Evolutionary conservation across 2,888 invertebrate genomes (phyloP).

Genomic region (Orthosia incerta): DNA sequence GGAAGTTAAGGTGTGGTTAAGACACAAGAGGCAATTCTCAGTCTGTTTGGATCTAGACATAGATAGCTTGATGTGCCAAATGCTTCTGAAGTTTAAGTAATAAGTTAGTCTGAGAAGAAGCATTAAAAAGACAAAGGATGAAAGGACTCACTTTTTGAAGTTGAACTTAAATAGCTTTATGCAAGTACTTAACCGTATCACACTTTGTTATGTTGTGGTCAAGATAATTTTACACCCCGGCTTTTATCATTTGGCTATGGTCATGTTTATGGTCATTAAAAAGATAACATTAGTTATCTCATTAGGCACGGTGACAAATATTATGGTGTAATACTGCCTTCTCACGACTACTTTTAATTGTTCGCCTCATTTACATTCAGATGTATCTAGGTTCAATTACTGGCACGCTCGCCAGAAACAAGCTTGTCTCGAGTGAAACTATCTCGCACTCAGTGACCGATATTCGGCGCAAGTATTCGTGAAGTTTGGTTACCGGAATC

Average conservation of each 20-base stretch:
- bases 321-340: constrained; percentile 1
- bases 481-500: constrained; percentile 88
- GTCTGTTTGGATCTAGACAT: not conserved
- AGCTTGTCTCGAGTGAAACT: constrained; percentile 76
- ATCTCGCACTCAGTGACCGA: constrained; percentile 81
- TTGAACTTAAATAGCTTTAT: not conserved
- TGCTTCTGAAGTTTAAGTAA: not conserved
- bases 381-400: constrained; percentile 66
- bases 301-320: not conserved
- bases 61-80: not conserved
- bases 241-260: constrained; percentile 15
- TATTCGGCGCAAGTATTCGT: constrained; percentile 82
- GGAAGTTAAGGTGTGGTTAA: not conserved
- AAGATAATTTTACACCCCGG: not conserved
- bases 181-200: not conserved
- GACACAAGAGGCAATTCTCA: not conserved
- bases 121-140: not conserved
- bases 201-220: constrained; percentile 5
- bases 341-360: constrained; percentile 27
- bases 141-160: not conserved
- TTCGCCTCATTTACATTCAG: constrained; percentile 62
- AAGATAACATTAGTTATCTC: constrained; percentile 11
- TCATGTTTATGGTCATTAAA: constrained; percentile 20
- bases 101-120: not conserved
- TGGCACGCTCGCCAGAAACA: constrained; percentile 69